These are phyloP conservation scores for Acheta domesticus DNA, from an alignment of 2,888 invertebrate species.

Conservation along the genomic window DNA sequence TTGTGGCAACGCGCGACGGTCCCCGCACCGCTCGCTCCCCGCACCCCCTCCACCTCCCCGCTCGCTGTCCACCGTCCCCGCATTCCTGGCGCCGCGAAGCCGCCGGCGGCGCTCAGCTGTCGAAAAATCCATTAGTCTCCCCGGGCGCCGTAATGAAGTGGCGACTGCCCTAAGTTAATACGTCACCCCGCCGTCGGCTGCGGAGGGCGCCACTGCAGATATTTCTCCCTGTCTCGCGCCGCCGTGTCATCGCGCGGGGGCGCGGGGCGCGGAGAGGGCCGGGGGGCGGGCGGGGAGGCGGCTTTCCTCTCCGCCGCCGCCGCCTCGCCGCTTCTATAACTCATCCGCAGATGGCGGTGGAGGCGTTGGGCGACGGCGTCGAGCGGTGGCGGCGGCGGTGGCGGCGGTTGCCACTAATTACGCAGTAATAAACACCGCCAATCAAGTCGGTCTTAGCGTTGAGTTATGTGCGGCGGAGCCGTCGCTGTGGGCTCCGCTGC, in stretches of 20 bases:
- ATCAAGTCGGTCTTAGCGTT: conserved; percentile 31
- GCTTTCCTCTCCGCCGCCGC: background rate
- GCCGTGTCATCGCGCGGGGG: background rate
- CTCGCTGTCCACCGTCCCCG: no score
- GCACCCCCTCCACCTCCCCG: no score
- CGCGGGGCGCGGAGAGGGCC: background rate
- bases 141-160: background rate
- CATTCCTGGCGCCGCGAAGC: background rate
- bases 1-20: no score
- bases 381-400: background rate
- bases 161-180: background rate
- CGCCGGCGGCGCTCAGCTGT: background rate
- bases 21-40: no score
- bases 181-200: background rate
- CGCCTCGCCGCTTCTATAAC: conserved; percentile 1
- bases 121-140: conserved; percentile 10
- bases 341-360: background rate
- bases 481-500: background rate
- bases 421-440: conserved; percentile 34
- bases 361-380: background rate
- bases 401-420: conserved; percentile 29
- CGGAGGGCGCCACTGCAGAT: conserved; percentile 3
- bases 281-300: background rate
- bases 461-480: background rate
- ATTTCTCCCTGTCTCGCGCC: background rate